phyloP scores from a whole-genome alignment of 2,797 vertebrate species.

The Bryconaethiops microstoma region DNA sequence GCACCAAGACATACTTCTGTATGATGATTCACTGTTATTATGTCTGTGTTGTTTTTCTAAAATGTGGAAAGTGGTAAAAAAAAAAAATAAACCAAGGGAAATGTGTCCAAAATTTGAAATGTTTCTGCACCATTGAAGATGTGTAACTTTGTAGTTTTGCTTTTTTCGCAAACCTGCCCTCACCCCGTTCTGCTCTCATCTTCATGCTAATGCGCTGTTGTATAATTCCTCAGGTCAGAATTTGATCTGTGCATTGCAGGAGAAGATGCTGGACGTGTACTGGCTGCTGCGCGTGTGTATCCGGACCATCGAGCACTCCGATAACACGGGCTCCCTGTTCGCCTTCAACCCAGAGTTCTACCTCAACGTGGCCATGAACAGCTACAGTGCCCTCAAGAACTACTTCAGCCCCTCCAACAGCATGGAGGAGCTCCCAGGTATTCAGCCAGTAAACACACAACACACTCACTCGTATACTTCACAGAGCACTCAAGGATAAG shows the following conservation, averaged over 20 bases:
- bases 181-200: not conserved
- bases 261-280: conserved; percentile 97
- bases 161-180: not conserved
- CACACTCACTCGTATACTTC: not conserved
- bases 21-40: not conserved
- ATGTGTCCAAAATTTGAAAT: not conserved
- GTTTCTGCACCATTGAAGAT: not conserved
- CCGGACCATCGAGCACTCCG: conserved; percentile 88
- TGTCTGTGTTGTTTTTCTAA: not conserved
- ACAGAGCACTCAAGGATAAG: not conserved
- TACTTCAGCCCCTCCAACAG: conserved; percentile 94
- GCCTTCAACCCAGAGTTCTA: conserved; percentile 97
- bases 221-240: not conserved
- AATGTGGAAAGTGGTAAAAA: not conserved
- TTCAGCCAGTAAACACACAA: not conserved
- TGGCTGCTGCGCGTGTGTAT: conserved; percentile 94
- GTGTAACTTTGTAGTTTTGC: not conserved
- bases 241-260: conserved; percentile 70
- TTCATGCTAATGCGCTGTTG: not conserved
- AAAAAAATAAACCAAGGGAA: not conserved
- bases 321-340: conserved; percentile 87
- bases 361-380: conserved; percentile 97
- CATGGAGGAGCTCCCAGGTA: conserved; percentile 96
- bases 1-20: too few relatives aligned
- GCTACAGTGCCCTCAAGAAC: conserved; percentile 97